Evolutionary conservation across 2,113 vertebrate species (phyloP).

Genomic region (Delphinapterus leucas): DNA sequence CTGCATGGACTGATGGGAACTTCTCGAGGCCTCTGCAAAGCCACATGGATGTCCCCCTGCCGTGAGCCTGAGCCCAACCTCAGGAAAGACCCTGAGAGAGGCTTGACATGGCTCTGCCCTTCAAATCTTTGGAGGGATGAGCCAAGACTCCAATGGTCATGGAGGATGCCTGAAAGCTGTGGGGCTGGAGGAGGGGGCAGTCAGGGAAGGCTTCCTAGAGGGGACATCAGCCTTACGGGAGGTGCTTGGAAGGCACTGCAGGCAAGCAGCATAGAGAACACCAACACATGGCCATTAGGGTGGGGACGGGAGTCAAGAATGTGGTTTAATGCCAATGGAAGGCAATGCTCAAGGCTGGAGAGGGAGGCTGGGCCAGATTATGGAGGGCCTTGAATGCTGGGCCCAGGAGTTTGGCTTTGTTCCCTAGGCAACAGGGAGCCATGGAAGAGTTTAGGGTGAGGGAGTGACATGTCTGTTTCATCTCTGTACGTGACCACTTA

Average conservation of each 20-base stretch:
- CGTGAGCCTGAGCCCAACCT: background rate
- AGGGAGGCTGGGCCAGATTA: background rate
- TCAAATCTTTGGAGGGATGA: background rate
- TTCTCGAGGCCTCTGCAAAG: too few species aligned
- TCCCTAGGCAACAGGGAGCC: background rate
- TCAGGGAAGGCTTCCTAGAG: background rate
- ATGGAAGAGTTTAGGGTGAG: background rate
- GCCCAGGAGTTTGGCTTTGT: background rate
- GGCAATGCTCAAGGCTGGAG: background rate
- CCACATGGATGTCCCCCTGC: background rate
- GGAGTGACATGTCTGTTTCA: background rate
- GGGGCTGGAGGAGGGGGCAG: background rate
- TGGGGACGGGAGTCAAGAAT: background rate
- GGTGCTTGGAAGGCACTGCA: background rate
- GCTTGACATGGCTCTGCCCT: background rate
- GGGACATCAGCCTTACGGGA: background rate
- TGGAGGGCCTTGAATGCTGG: background rate
- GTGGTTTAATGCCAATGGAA: background rate
- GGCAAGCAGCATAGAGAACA: background rate
- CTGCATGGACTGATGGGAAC: background rate
- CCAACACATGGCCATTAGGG: too few species aligned
- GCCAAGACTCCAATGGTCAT: fast-evolving
- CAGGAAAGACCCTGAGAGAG: background rate
- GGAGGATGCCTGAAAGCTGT: background rate
- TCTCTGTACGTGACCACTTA: background rate